A percentile compares a stretch with the other conserved stretches of the same genome.
Conservation (phyloP, 1,140 invertebrate genomes). For the Penaeus japonicus region DNA sequence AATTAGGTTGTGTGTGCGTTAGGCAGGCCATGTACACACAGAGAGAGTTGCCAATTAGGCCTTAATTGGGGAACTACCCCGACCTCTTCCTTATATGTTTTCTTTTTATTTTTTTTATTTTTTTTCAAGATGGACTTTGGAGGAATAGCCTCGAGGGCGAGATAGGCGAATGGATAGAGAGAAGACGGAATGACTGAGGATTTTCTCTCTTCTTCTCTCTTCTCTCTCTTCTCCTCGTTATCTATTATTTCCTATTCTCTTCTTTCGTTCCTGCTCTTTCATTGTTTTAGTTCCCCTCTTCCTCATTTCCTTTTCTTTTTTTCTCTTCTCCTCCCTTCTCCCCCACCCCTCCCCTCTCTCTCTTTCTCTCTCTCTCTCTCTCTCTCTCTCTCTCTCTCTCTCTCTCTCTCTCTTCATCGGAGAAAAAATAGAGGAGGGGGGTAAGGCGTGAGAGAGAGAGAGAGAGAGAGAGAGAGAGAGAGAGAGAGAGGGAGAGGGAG, state of each 20-base stretch:
- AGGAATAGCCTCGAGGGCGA: no score
- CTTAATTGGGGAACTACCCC: not conserved
- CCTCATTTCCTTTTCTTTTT: not conserved
- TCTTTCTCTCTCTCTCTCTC: no score
- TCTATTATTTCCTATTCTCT: not conserved
- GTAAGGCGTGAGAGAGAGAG: not conserved
- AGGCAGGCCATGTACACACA: not conserved
- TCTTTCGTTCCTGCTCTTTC: not conserved
- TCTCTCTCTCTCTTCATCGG: not conserved
- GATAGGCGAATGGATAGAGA: no score
- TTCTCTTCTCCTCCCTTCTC: not conserved
- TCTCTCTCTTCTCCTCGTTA: not conserved
- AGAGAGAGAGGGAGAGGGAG: not conserved
- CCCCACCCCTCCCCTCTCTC: not conserved
- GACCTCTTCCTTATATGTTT: no score
- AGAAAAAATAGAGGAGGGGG: not conserved
- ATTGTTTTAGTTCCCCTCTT: not conserved
- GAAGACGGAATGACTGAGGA: no score
- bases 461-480: no score
- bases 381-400: not conserved
- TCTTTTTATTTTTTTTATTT: not conserved
- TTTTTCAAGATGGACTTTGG: not conserved
- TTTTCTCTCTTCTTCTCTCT: not conserved
- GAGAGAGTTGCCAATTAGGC: not conserved
- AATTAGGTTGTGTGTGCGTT: not conserved